phyloP scores from a whole-genome alignment of 2,888 invertebrate genomes.

The Drosophila koepferae region DNA sequence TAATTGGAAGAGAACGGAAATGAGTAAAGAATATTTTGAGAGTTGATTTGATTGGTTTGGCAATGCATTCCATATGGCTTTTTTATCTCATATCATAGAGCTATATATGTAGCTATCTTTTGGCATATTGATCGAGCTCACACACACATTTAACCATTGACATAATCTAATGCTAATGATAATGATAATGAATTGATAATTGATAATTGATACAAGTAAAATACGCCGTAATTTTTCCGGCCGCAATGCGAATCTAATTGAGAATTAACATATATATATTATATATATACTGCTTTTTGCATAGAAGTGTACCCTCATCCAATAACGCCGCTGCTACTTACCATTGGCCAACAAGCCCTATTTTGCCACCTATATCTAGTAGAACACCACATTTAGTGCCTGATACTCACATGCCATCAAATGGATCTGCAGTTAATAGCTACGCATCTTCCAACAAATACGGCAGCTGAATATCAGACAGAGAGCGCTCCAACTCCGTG shows the following conservation, averaged over 20 bases:
- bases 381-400: conserved; percentile 91
- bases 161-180: conserved; percentile 18
- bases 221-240: conserved; percentile 4
- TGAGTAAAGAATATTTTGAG: background rate
- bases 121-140: conserved; percentile 60
- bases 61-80: conserved; percentile 56
- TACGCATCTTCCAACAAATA: conserved; percentile 85
- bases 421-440: conserved; percentile 85
- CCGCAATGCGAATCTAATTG: conserved; percentile 41
- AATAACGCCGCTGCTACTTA: conserved; percentile 87
- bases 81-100: conserved; percentile 44
- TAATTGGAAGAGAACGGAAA: background rate
- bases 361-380: conserved; percentile 90
- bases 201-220: background rate
- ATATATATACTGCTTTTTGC: conserved; percentile 80
- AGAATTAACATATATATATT: conserved; percentile 71
- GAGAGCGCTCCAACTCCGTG: conserved; percentile 82
- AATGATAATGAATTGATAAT: conserved; percentile 10
- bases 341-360: conserved; percentile 93
- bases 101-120: conserved; percentile 7
- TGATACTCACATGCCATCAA: conserved; percentile 87
- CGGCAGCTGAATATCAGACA: conserved; percentile 85
- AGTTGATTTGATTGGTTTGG: conserved; percentile 22
- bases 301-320: conserved; percentile 86
- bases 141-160: conserved; percentile 44